These are phyloP conservation scores for Hyles euphorbiae DNA, from an alignment of 1,140 invertebrate genomes.

Conservation along the genomic window DNA sequence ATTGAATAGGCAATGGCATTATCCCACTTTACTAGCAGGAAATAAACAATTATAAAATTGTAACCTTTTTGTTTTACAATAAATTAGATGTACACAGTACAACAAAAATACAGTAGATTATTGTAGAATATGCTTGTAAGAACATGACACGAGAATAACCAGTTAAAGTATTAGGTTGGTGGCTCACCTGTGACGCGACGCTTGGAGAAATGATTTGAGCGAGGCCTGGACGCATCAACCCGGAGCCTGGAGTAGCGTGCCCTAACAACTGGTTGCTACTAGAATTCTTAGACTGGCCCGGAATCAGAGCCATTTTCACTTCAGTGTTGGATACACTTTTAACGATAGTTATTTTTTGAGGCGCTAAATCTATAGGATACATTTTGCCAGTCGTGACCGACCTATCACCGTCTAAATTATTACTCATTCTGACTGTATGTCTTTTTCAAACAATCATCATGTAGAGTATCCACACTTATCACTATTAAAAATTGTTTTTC, in stretches of 20 bases:
- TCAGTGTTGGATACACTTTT: conserved; percentile 64
- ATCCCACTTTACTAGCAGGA: no score
- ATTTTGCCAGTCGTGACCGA: conserved; percentile 62
- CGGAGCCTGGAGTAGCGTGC: conserved; percentile 41
- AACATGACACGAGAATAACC: no score
- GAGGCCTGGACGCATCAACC: conserved; percentile 55
- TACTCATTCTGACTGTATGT: conserved; percentile 48
- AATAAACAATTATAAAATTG: no score
- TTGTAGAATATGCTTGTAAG: no score
- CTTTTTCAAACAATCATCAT: conserved; percentile 8
- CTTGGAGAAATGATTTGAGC: conserved; percentile 59
- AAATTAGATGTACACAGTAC: no score
- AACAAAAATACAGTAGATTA: no score
- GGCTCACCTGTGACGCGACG: conserved; percentile 56
- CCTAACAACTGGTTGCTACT: conserved; percentile 49
- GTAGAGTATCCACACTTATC: not conserved
- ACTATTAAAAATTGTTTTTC: not conserved
- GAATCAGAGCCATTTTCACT: conserved; percentile 63
- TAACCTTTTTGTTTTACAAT: no score
- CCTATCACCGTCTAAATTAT: conserved; percentile 65
- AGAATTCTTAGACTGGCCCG: conserved; percentile 53
- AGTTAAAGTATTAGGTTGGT: no score
- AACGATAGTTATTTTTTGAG: conserved; percentile 71
- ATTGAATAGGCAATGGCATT: no score
- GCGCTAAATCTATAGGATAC: conserved; percentile 72